These are phyloP conservation scores for Philaethria dido DNA, from an alignment of 2,888 invertebrate species.

Conservation along the genomic window DNA sequence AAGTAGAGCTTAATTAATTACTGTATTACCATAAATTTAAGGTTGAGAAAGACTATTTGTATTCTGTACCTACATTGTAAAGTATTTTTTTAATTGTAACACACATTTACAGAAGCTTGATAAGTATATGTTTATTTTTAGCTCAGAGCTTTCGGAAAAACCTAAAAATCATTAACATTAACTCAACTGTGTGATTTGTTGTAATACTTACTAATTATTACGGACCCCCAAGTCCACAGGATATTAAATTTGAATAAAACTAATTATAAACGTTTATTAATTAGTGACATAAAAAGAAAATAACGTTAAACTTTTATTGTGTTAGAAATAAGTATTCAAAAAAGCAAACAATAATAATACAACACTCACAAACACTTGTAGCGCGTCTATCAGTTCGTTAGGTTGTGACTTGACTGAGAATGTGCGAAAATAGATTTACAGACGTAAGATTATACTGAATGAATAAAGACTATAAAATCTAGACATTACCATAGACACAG, in stretches of 20 bases:
- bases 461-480: slow-evolving; percentile 8
- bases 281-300: not conserved
- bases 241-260: no score
- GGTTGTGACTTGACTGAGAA: not conserved
- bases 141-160: not conserved
- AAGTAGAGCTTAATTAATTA: not conserved
- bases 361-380: not conserved
- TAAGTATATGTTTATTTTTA: not conserved
- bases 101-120: no score
- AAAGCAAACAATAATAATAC: not conserved
- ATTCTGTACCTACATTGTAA: no score
- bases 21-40: not conserved
- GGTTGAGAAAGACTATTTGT: no score
- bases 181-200: no score
- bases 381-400: not conserved
- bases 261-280: no score
- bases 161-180: not conserved
- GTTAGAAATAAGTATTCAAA: not conserved
- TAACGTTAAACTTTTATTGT: not conserved
- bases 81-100: not conserved
- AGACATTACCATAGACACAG: slow-evolving; percentile 10
- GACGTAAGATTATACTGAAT: not conserved
- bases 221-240: no score
- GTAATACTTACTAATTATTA: no score
- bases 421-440: not conserved